Percentiles rank a stretch among this genome's conserved stretches.
phyloP scores from a whole-genome alignment of 1,140 invertebrate species.

The Calephelis nemesis region DNA sequence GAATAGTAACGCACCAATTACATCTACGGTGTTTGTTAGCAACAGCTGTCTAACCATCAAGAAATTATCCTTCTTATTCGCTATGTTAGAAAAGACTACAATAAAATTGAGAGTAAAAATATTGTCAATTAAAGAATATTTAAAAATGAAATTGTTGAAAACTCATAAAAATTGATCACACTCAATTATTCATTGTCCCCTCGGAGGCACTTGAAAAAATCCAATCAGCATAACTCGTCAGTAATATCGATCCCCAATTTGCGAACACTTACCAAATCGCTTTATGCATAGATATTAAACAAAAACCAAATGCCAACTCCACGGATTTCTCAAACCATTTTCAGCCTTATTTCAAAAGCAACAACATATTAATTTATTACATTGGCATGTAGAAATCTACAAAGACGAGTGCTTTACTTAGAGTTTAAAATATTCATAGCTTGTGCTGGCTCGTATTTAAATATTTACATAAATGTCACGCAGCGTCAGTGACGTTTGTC shows the following conservation, averaged over 20 bases:
- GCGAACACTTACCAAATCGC: slow-evolving; percentile 73
- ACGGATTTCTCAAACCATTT: slow-evolving; percentile 37
- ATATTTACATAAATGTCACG: slow-evolving; percentile 81
- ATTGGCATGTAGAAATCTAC: slow-evolving; percentile 55
- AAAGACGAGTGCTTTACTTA: slow-evolving; percentile 71
- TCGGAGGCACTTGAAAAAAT: slow-evolving; percentile 73
- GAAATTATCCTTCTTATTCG: no score
- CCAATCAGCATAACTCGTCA: slow-evolving; percentile 78
- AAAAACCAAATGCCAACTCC: slow-evolving; percentile 44
- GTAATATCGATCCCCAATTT: slow-evolving; percentile 77
- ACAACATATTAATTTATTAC: slow-evolving; percentile 53
- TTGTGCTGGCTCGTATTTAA: slow-evolving; percentile 81
- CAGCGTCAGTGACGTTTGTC: slow-evolving; percentile 72
- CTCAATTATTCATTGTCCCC: slow-evolving; percentile 73
- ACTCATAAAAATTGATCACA: slow-evolving; percentile 61
- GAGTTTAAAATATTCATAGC: slow-evolving; percentile 81
- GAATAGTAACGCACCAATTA: neutral
- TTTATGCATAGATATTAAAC: slow-evolving; percentile 73
- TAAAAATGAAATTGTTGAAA: slow-evolving; percentile 39
- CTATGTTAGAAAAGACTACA: slow-evolving; percentile 28
- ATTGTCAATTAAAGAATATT: slow-evolving; percentile 32
- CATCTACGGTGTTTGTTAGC: no score
- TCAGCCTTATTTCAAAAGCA: slow-evolving; percentile 49
- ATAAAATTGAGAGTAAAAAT: neutral
- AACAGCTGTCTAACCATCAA: no score